Conservation (phyloP, 30 jellyfish, hydroid and myxozoan species). For the Cassiopea andromeda region DNA sequence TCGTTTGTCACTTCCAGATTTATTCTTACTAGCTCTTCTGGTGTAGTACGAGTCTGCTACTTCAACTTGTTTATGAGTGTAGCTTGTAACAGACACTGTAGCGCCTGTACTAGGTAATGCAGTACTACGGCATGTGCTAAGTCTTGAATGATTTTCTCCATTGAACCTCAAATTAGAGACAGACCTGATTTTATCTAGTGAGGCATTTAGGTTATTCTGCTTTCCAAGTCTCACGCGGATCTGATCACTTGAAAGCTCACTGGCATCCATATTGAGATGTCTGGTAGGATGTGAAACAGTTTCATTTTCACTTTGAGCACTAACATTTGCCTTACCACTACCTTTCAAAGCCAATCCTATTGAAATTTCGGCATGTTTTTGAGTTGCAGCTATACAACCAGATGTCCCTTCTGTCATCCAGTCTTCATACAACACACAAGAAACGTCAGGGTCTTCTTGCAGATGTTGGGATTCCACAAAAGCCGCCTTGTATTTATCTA, state of each 20-base stretch:
- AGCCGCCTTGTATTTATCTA: not conserved
- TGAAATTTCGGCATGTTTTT: not conserved
- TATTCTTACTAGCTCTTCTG: not conserved
- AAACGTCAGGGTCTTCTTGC: not conserved
- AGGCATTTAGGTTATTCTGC: not conserved
- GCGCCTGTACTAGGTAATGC: not conserved
- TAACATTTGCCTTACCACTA: not conserved
- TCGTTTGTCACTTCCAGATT: no score
- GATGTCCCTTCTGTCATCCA: slow-evolving; percentile 7
- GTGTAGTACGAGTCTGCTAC: not conserved
- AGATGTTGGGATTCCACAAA: not conserved
- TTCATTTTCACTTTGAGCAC: not conserved
- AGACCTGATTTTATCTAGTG: not conserved
- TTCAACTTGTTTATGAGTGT: not conserved
- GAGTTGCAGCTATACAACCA: not conserved
- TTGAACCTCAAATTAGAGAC: not conserved
- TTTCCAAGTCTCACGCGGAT: slow-evolving; percentile 11
- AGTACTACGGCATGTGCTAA: not conserved
- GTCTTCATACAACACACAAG: slow-evolving; percentile 12
- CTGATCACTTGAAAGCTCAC: slow-evolving; percentile 25
- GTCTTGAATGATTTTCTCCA: not conserved
- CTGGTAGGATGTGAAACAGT: not conserved
- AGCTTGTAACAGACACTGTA: not conserved
- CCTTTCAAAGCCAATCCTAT: not conserved
- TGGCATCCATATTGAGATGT: not conserved